Base-by-base conservation (phyloP, 64 coral and sea anemone species). In the Montipora capricornis region DNA sequence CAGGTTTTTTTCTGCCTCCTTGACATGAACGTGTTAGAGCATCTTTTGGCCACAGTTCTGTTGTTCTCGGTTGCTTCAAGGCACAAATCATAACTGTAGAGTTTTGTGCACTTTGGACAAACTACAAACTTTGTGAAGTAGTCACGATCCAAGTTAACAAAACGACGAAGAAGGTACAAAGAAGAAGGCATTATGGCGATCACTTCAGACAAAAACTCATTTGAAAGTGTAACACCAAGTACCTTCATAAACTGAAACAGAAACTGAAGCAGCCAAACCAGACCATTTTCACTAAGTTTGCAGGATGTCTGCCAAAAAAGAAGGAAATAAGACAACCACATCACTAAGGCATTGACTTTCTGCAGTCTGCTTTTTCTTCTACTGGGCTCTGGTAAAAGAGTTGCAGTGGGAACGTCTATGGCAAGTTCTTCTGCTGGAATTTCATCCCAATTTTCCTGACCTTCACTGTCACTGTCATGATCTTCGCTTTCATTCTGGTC, bases 241-340 rank as follows among this genome's bases (percentile, higher is more conserved):
- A 80, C 59, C 62, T 74, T 83, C 3, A 95, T 10, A 16, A 95
- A 87, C 59, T 80, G 74, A 12, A 87, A 51, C 9, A 91, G 37
- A 83, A 89, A 94, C 52, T 29, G 46, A 87, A 87, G 3, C 2
- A 92, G 80, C 90, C 79, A 83, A 47, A 70, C 79, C 5, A 91
- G 44, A 44, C 60, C 90, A 60, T 92, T 92, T 47, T 84, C 71
- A 47, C 90, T 92, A 15, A 84, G 74, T 26, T 26, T 26, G 79
- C 76, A 92, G 49, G 49, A 83, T 4, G 64, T 22, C 74, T 92
- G 90, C 90, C 90, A 92, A 13, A 92, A n/a, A 17, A 92, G 26
- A 14, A 92, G 11, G n/a, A 92, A 92, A 70, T 83, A 57, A 3
- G 84, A 61, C 67, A 92, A 73, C 90, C 90, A 92, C 13, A 74